phyloP scores from a whole-genome alignment of 1,140 invertebrate species.

The Papilio helenus region DNA sequence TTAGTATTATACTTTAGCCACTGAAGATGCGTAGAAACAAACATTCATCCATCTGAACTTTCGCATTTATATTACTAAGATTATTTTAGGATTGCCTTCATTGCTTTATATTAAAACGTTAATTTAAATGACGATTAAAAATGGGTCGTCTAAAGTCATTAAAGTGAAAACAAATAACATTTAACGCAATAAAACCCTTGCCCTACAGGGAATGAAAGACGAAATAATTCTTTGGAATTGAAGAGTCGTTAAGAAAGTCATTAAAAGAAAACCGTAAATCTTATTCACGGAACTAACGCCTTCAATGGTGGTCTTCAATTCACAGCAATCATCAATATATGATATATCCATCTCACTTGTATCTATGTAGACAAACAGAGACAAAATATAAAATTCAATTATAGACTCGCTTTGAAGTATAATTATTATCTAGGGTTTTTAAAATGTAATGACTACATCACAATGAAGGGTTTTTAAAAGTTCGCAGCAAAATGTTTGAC shows the following conservation, averaged over 20 bases:
- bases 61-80: too few relatives aligned
- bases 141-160: conserved; percentile 34
- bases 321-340: not conserved
- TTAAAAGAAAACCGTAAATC: conserved; percentile 53
- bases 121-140: not conserved
- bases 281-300: conserved; percentile 51
- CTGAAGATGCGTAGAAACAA: too few relatives aligned
- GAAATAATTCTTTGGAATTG: conserved; percentile 52
- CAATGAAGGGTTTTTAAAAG: not conserved
- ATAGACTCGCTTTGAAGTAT: not conserved
- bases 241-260: conserved; percentile 53
- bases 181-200: conserved; percentile 51
- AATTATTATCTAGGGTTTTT: conserved; percentile 14
- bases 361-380: not conserved
- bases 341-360: not conserved
- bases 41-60: not conserved
- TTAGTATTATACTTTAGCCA: too few relatives aligned
- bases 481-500: not conserved
- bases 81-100: not conserved
- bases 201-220: conserved; percentile 49
- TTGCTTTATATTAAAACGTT: not conserved
- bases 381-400: not conserved
- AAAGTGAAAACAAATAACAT: conserved; percentile 46
- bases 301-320: conserved; percentile 41
- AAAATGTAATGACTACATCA: not conserved